phyloP scores from a whole-genome alignment of 2,888 invertebrate genomes.

The Lottia gigantea region DNA sequence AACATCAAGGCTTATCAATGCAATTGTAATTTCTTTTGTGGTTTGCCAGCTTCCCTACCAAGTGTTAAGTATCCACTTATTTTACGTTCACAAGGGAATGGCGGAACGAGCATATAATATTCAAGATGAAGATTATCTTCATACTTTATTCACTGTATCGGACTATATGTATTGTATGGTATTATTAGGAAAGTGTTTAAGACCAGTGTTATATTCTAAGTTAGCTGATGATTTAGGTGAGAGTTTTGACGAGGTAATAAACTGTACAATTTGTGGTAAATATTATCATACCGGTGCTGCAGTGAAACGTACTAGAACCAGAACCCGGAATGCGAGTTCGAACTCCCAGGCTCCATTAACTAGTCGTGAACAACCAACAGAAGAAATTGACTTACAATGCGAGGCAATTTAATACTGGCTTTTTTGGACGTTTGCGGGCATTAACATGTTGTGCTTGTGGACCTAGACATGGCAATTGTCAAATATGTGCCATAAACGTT shows the following conservation, averaged over 20 bases:
- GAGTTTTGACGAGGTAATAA: slow-evolving; percentile 57
- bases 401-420: too few relatives aligned
- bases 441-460: too few relatives aligned
- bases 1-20: slow-evolving; percentile 49
- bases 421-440: too few relatives aligned
- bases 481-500: too few relatives aligned
- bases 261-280: slow-evolving; percentile 47
- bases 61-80: slow-evolving; percentile 39
- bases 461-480: too few relatives aligned
- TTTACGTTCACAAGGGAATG: slow-evolving; percentile 28
- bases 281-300: slow-evolving; percentile 20
- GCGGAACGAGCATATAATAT: not conserved
- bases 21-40: slow-evolving; percentile 45
- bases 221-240: slow-evolving; percentile 52
- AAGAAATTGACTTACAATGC: too few relatives aligned
- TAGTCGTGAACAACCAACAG: not conserved
- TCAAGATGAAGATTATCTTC: slow-evolving; percentile 8
- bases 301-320: not conserved
- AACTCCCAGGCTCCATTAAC: slow-evolving; percentile 22
- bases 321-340: slow-evolving; percentile 11
- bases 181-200: slow-evolving; percentile 49
- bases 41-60: slow-evolving; percentile 51
- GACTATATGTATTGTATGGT: slow-evolving; percentile 43
- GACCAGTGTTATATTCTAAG: slow-evolving; percentile 57
- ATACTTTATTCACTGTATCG: slow-evolving; percentile 29